These are phyloP conservation scores for Halictus rubicundus DNA, from an alignment of 1,140 invertebrate species.

Conservation along the genomic window DNA sequence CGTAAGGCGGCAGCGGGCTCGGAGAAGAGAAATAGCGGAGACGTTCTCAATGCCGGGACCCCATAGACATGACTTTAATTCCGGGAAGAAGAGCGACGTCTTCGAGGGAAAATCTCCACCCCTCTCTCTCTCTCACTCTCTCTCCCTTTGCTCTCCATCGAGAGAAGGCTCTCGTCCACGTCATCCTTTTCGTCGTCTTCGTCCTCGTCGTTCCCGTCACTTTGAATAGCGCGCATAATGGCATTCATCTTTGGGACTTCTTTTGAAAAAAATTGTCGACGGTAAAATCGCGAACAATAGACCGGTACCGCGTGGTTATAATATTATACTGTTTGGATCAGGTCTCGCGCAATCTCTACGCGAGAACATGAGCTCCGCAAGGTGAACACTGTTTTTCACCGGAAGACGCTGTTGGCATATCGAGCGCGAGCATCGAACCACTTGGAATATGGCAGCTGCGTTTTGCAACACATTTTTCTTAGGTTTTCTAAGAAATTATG, in stretches of 20 bases:
- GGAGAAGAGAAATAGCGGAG: constrained; percentile 40
- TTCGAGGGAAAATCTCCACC: constrained; percentile 29
- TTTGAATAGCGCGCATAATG: constrained; percentile 42
- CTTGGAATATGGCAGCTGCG: too few species aligned
- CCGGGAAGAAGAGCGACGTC: constrained; percentile 42
- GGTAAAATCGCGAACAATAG: constrained; percentile 26
- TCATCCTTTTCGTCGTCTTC: too few species aligned
- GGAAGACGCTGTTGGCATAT: neutral
- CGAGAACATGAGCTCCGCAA: too few species aligned
- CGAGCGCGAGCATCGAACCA: neutral
- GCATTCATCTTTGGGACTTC: constrained; percentile 24
- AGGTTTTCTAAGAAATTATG: too few species aligned
- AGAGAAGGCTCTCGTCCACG: neutral
- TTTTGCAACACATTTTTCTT: too few species aligned
- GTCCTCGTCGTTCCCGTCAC: neutral
- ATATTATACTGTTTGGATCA: neutral
- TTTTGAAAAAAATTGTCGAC: constrained; percentile 25
- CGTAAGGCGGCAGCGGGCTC: constrained; percentile 24
- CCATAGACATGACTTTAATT: constrained; percentile 51
- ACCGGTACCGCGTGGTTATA: neutral
- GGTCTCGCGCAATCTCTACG: neutral
- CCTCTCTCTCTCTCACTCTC: too few species aligned
- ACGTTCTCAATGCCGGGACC: constrained; percentile 44
- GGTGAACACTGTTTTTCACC: too few species aligned
- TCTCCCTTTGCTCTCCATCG: neutral